Evolutionary conservation across 2,797 vertebrate species (phyloP).

Genomic region (Scolopax rusticola): DNA sequence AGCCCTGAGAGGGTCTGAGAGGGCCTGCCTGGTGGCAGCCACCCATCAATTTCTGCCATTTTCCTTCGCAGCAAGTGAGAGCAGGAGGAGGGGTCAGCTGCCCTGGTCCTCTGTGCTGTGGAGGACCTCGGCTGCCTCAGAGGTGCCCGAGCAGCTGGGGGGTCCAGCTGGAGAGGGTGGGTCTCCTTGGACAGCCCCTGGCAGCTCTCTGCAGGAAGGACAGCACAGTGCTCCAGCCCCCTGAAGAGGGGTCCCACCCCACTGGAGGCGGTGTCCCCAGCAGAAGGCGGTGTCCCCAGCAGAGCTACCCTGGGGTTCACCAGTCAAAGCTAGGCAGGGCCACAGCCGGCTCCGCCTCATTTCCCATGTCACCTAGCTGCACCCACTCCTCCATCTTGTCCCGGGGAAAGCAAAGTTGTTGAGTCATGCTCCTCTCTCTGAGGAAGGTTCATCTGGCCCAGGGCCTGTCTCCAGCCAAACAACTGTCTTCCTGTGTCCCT

Average conservation of each 20-base stretch:
- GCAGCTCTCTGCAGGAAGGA: neutral
- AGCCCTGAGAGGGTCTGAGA: neutral
- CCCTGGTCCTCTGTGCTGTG: neutral
- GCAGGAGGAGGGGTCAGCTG: neutral
- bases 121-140: neutral
- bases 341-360: neutral
- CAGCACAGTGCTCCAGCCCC: neutral
- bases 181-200: neutral
- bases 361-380: neutral
- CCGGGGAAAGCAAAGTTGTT: neutral
- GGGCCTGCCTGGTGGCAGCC: too few relatives aligned
- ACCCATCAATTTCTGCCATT: neutral
- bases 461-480: neutral
- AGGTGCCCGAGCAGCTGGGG: rapidly evolving
- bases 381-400: neutral
- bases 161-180: neutral
- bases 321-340: too few relatives aligned
- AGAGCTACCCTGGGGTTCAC: neutral
- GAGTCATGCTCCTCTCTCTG: neutral
- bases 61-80: neutral
- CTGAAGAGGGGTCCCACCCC: neutral
- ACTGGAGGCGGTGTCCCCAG: neutral
- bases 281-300: neutral
- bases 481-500: too few relatives aligned
- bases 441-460: neutral